These are phyloP conservation scores for Melitaea cinxia DNA, from an alignment of 1,140 invertebrate genomes.

Conservation along the genomic window DNA sequence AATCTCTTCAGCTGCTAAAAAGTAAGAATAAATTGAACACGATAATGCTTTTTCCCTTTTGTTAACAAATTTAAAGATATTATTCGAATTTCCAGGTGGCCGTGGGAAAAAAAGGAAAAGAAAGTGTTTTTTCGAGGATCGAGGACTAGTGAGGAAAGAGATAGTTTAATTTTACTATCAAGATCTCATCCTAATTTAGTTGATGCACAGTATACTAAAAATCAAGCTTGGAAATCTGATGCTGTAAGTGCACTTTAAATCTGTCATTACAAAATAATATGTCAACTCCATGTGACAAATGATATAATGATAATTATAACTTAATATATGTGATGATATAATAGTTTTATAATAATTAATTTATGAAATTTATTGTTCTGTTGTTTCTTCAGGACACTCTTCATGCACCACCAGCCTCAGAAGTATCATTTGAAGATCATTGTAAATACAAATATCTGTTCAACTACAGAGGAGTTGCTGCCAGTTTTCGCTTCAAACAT, in stretches of 20 bases:
- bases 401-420: slow-evolving; percentile 89
- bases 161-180: slow-evolving; percentile 94
- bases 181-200: slow-evolving; percentile 89
- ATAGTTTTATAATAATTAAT: no score
- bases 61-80: background rate
- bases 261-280: no score
- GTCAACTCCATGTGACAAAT: no score
- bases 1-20: slow-evolving; percentile 85
- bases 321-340: no score
- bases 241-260: slow-evolving; percentile 83
- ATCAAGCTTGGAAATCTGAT: slow-evolving; percentile 98
- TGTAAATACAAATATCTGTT: slow-evolving; percentile 97
- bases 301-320: no score
- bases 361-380: background rate
- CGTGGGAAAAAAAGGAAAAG: slow-evolving; percentile 90
- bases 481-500: slow-evolving; percentile 98
- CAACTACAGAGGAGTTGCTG: slow-evolving; percentile 97
- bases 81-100: slow-evolving; percentile 66
- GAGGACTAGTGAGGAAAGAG: slow-evolving; percentile 94
- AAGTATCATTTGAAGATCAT: slow-evolving; percentile 95
- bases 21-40: slow-evolving; percentile 57
- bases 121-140: slow-evolving; percentile 97
- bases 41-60: background rate
- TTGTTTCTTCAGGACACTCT: slow-evolving; percentile 89
- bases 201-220: slow-evolving; percentile 98